Base-by-base conservation (phyloP, 2,797 vertebrate species). In the Peromyscus aztecus region DNA sequence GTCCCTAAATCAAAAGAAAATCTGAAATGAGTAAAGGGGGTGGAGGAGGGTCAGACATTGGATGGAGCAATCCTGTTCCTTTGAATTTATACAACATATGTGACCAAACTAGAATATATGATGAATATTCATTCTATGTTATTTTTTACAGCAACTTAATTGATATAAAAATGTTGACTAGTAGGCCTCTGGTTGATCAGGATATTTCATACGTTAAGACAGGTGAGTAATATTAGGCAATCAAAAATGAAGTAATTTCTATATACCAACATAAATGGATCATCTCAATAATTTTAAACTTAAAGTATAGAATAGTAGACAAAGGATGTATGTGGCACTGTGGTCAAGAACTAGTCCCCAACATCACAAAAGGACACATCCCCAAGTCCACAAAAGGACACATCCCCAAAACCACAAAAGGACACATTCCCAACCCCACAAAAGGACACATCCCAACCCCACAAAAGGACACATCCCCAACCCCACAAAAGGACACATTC, bases 11-110 rank as follows among this genome's bases (percentile, higher is more conserved):
- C 21, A 81, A 55, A 57, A 37, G 31, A n/a, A 57, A 82, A 40
- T 23, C 4, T n/a, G 37, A 34, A 59, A 24, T 82, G 40, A 24
- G n/a, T 16, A 82, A 59, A 37, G 1, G 12, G 78, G 10, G 11
- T 27, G 34, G 52, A n/a, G 21, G 16, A 34, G 4, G 19, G 19
- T 37, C 21, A 82, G 55, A 24, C 2, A 23, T 24, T 40, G 91
- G 49, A 77, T 73, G 92, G 77, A 93, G 13, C n/a, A 81, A 91
- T 90, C 93, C 71, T 85, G n/a, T 61, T 90, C 90, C 34, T 83
- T 69, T 13, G 37, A 69, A 75, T 89, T 84, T 89, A 69, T 86
- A 40, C 92, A 90, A 73, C 34, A 96, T 29, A 94, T 10, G 77
- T 69, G 10, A 31, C 4, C 29, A 86, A 82, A 91, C 88, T 55